Conservation (phyloP, 2,888 invertebrate genomes). For the Lumbricus terrestris region DNA sequence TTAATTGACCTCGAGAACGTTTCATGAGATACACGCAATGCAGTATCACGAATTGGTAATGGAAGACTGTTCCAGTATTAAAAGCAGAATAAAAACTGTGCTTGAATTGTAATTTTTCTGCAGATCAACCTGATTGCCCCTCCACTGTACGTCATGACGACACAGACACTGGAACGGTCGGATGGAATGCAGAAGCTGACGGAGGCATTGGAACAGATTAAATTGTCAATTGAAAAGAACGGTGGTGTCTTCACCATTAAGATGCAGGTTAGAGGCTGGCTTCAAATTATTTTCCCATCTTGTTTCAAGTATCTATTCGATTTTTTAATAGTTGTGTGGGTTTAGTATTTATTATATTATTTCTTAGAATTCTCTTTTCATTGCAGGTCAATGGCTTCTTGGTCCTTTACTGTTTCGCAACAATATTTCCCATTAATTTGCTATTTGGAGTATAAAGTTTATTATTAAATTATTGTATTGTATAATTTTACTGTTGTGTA, state of each 20-base stretch:
- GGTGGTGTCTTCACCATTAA: conserved; percentile 92
- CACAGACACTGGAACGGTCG: conserved; percentile 91
- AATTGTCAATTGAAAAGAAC: conserved; percentile 73
- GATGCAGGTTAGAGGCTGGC: conserved; percentile 76
- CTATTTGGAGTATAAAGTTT: too few species aligned
- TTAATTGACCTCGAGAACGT: too few species aligned
- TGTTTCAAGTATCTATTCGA: not conserved
- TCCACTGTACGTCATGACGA: conserved; percentile 96
- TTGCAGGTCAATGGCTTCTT: too few species aligned
- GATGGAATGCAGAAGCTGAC: conserved; percentile 88
- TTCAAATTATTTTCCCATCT: not conserved
- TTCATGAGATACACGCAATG: too few species aligned
- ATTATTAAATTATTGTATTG: too few species aligned
- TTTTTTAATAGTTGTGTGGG: not conserved
- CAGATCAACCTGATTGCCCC: conserved; percentile 96
- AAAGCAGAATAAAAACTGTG: too few species aligned
- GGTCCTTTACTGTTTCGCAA: too few species aligned
- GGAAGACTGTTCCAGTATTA: too few species aligned
- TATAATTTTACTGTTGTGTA: too few species aligned
- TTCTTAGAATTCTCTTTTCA: too few species aligned
- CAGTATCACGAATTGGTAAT: too few species aligned
- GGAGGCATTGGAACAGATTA: conserved; percentile 83
- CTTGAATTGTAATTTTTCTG: conserved; percentile 28
- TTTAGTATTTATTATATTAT: not conserved
- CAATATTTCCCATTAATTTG: too few species aligned